A percentile compares a stretch with the other conserved stretches of the same genome.
Evolutionary conservation across 1,140 invertebrate genomes (phyloP).

Genomic region (Triops longicaudatus): DNA sequence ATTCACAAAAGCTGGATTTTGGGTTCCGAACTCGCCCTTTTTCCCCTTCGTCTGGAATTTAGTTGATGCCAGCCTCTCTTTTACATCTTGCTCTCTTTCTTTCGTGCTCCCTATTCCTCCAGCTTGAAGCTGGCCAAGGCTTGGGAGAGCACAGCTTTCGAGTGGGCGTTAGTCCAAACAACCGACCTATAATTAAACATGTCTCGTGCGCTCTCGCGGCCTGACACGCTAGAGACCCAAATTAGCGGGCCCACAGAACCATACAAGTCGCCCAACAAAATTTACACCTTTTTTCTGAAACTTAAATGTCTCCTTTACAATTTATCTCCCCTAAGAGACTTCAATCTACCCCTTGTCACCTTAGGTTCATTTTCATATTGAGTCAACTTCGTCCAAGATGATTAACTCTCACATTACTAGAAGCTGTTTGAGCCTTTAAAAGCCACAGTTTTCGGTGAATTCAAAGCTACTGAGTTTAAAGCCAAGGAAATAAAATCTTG

Average conservation of each 20-base stretch:
- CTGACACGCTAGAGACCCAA: neutral
- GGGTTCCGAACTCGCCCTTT: neutral
- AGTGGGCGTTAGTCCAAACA: slow-evolving; percentile 11
- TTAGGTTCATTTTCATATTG: too few relatives aligned
- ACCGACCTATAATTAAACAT: slow-evolving; percentile 15
- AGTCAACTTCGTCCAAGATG: neutral
- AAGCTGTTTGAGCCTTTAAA: too few relatives aligned
- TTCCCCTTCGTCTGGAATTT: neutral
- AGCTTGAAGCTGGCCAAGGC: too few relatives aligned
- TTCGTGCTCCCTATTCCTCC: neutral
- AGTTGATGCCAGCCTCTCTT: neutral
- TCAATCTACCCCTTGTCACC: neutral
- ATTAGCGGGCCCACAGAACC: neutral
- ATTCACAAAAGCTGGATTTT: neutral
- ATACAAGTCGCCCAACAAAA: neutral
- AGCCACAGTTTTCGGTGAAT: too few relatives aligned
- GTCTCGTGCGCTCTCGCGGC: neutral
- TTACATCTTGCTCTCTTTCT: neutral
- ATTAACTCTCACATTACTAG: too few relatives aligned
- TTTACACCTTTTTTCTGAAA: too few relatives aligned
- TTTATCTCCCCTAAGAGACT: neutral
- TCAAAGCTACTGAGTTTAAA: too few relatives aligned
- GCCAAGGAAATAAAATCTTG: too few relatives aligned
- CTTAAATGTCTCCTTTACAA: too few relatives aligned
- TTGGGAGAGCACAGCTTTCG: neutral